Evolutionary conservation across 2,888 invertebrate genomes (phyloP).

Genomic region (Exephanes ischioxanthus): DNA sequence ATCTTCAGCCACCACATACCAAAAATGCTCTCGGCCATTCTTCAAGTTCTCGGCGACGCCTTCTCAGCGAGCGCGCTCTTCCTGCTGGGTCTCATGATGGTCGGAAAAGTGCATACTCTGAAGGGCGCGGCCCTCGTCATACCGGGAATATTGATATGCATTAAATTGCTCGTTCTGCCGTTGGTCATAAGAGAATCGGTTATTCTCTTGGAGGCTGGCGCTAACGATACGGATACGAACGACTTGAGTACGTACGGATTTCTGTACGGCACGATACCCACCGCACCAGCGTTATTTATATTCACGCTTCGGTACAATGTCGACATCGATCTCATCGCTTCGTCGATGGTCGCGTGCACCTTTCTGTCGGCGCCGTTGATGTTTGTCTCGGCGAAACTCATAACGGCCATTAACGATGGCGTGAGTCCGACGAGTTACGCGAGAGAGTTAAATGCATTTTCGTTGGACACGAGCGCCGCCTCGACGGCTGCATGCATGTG

Average conservation of each 20-base stretch:
- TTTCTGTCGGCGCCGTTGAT: conserved; percentile 97
- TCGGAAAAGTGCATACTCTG: conserved; percentile 93
- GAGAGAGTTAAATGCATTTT: conserved; percentile 91
- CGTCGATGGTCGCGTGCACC: conserved; percentile 97
- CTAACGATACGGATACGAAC: conserved; percentile 90
- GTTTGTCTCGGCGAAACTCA: conserved; percentile 97
- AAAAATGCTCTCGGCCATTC: conserved; percentile 89
- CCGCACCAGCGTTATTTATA: conserved; percentile 98
- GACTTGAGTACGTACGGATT: conserved; percentile 97
- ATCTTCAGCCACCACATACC: conserved; percentile 93
- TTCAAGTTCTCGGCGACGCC: conserved; percentile 93
- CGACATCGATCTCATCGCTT: conserved; percentile 96
- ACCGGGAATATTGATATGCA: conserved; percentile 94
- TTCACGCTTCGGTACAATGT: conserved; percentile 95
- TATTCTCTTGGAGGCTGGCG: conserved; percentile 90
- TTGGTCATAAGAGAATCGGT: conserved; percentile 95
- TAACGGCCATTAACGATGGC: conserved; percentile 84
- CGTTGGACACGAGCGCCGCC: conserved; percentile 93
- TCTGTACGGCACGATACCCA: conserved; percentile 97
- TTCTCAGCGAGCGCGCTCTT: conserved; percentile 97
- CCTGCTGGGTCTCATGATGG: conserved; percentile 95
- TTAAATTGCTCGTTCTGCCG: conserved; percentile 95
- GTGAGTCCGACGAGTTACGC: conserved; percentile 91
- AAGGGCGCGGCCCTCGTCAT: conserved; percentile 92
- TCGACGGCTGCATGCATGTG: conserved; percentile 92